phyloP scores from a whole-genome alignment of 2,113 vertebrate genomes.

The Grammomys dolichurus region DNA sequence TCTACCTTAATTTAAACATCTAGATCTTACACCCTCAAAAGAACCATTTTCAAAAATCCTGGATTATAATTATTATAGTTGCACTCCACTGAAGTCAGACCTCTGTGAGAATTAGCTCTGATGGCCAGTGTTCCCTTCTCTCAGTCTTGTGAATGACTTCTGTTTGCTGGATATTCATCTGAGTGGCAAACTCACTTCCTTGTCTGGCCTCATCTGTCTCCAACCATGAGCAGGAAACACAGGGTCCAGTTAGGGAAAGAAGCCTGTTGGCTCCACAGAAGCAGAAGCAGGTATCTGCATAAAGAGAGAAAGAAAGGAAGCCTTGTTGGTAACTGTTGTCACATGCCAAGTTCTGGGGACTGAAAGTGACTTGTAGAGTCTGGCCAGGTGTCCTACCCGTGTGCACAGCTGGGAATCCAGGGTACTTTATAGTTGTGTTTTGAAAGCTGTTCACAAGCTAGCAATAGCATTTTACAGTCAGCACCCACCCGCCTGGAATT shows the following conservation, averaged over 20 bases:
- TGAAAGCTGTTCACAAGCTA: neutral
- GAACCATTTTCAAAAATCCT: constrained; percentile 14
- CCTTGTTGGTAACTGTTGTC: neutral
- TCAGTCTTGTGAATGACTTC: constrained; percentile 29
- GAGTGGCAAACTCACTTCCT: neutral
- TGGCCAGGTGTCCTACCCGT: neutral
- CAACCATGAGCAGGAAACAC: neutral
- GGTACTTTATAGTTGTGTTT: neutral
- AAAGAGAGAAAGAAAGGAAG: neutral
- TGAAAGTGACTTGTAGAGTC: neutral
- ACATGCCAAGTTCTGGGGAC: neutral
- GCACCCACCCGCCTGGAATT: neutral
- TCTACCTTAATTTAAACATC: constrained; percentile 55
- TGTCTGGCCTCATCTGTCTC: neutral
- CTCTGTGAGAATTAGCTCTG: neutral
- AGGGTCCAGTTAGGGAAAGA: neutral
- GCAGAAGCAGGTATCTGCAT: neutral
- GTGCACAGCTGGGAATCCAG: neutral
- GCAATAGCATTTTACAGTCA: neutral
- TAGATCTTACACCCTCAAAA: constrained; percentile 3
- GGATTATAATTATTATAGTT: neutral
- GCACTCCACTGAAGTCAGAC: neutral
- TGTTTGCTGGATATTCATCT: neutral
- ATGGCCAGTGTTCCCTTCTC: constrained; percentile 5
- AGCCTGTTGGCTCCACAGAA: neutral